Evolutionary conservation across 1,140 invertebrate species (phyloP).

Genomic region (Tenebrio molitor): DNA sequence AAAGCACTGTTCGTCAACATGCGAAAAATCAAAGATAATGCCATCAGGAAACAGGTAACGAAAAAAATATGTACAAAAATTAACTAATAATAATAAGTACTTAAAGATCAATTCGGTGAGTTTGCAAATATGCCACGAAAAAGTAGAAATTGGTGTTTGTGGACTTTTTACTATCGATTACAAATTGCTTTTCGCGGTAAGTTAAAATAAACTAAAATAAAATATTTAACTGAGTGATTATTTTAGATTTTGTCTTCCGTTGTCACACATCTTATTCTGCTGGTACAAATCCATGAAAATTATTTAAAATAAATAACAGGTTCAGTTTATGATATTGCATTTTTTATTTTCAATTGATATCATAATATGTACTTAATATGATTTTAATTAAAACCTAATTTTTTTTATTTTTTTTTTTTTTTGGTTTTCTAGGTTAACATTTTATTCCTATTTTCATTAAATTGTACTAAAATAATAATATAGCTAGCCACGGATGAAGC

Average conservation of each 20-base stretch:
- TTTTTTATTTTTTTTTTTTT: no score
- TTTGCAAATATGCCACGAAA: not conserved
- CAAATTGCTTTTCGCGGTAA: not conserved
- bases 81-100: not conserved
- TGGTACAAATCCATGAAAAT: not conserved
- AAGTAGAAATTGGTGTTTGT: not conserved
- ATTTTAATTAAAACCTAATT: no score
- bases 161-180: not conserved
- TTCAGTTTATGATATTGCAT: no score
- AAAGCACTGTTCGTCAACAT: not conserved
- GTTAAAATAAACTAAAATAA: not conserved
- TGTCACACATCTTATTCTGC: not conserved
- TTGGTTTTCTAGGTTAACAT: no score
- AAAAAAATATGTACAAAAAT: not conserved
- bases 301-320: not conserved
- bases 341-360: not conserved
- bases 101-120: not conserved
- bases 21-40: not conserved
- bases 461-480: slow-evolving; percentile 1
- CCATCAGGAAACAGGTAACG: not conserved
- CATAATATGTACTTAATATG: no score
- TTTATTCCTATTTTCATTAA: not conserved
- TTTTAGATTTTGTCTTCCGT: not conserved
- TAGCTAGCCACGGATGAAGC: not conserved
- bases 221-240: not conserved